Evolutionary conservation across 30 jellyfish, hydroid and myxozoan genomes (phyloP).

Genomic region (Rhopilema esculentum): DNA sequence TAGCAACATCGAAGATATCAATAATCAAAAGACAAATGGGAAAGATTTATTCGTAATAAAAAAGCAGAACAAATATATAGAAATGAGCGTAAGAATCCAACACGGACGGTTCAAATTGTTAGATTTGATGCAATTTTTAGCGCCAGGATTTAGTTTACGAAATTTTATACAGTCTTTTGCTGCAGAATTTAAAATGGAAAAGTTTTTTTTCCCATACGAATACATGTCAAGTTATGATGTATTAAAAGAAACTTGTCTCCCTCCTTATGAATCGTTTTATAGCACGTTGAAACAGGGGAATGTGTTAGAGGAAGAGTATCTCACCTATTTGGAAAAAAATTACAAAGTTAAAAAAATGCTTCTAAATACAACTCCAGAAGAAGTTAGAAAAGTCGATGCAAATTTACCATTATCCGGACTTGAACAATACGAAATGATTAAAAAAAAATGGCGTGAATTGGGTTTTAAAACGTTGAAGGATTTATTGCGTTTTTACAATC

Average conservation of each 20-base stretch:
- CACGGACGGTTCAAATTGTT: neutral
- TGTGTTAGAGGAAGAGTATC: neutral
- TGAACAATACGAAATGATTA: neutral
- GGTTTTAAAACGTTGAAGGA: neutral
- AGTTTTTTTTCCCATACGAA: constrained; percentile 4
- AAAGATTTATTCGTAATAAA: neutral
- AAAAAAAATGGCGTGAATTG: neutral
- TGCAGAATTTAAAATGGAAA: neutral
- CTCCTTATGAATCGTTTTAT: constrained; percentile 16
- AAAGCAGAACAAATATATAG: neutral
- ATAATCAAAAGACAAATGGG: neutral
- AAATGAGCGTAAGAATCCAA: neutral
- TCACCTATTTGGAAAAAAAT: neutral
- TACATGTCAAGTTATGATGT: neutral
- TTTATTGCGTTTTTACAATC: neutral
- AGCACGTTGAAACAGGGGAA: constrained; percentile 9
- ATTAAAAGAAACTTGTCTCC: neutral
- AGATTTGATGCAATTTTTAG: constrained; percentile 21
- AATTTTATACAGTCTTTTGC: constrained; percentile 8
- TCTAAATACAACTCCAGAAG: neutral
- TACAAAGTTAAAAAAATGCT: neutral
- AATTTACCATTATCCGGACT: neutral
- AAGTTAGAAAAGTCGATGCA: neutral
- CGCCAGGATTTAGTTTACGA: constrained; percentile 11
- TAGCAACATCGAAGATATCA: neutral